Evolutionary conservation across 2,797 vertebrate species (phyloP).

Genomic region (Myoxocephalus aenaeus): DNA sequence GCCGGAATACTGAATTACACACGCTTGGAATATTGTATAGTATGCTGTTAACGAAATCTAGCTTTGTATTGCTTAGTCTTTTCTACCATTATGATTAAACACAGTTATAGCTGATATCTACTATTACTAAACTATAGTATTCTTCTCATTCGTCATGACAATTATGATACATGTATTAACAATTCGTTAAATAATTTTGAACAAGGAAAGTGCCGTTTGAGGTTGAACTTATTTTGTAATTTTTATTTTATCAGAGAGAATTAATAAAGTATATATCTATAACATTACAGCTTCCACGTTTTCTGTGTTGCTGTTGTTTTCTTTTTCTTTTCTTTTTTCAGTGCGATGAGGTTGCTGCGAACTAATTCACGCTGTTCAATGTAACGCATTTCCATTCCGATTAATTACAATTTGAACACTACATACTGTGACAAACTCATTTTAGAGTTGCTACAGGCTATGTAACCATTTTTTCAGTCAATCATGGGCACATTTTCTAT

Average conservation of each 20-base stretch:
- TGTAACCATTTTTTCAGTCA: not conserved
- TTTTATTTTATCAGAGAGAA: slow-evolving; percentile 91
- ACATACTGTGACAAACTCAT: not conserved
- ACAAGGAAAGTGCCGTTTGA: slow-evolving; percentile 86
- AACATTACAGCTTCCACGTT: slow-evolving; percentile 75
- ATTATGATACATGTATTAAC: slow-evolving; percentile 85
- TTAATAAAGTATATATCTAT: slow-evolving; percentile 92
- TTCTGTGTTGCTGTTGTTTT: slow-evolving; percentile 39
- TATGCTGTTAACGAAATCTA: slow-evolving; percentile 85
- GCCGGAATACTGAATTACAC: slow-evolving; percentile 87
- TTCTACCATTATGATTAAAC: slow-evolving; percentile 87
- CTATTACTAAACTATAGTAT: slow-evolving; percentile 86
- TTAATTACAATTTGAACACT: not conserved
- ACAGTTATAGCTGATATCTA: slow-evolving; percentile 86
- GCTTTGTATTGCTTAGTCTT: slow-evolving; percentile 89
- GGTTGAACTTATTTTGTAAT: slow-evolving; percentile 91
- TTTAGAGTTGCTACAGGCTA: not conserved
- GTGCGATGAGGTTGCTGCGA: not conserved
- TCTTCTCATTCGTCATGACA: slow-evolving; percentile 86
- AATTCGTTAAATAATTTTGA: slow-evolving; percentile 83
- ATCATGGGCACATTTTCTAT: not conserved
- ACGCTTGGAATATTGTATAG: slow-evolving; percentile 87
- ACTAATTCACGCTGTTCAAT: not conserved
- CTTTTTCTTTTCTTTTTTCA: not conserved
- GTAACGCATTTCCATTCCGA: not conserved